A percentile compares a stretch with the other conserved stretches of the same genome.
Evolutionary conservation across 2,888 invertebrate species (phyloP).

Genomic region (Leptopilina myrica): DNA sequence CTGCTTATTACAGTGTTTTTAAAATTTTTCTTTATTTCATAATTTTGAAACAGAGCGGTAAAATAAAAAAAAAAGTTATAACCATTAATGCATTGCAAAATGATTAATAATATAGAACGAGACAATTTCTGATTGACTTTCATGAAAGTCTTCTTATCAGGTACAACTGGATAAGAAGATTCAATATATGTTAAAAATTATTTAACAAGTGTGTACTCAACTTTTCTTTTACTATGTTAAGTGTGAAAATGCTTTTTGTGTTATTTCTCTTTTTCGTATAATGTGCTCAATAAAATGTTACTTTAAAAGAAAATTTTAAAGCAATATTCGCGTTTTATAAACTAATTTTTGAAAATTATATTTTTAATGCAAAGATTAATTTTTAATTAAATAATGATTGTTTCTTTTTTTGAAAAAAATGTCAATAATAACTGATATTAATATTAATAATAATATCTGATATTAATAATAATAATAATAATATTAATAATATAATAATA

Average conservation of each 20-base stretch:
- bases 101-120: not conserved
- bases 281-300: not conserved
- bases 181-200: not conserved
- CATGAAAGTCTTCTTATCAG: not conserved
- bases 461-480: not conserved
- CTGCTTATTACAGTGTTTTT: not conserved
- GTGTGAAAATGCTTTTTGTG: slow-evolving; percentile 8
- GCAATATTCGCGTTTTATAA: slow-evolving; percentile 8
- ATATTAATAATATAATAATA: not conserved
- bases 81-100: not conserved
- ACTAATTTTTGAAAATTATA: not conserved
- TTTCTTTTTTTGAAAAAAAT: not conserved
- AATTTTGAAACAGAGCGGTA: not conserved
- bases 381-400: slow-evolving; percentile 2
- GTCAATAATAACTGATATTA: not conserved
- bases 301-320: not conserved
- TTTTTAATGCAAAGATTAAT: not conserved
- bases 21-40: not conserved
- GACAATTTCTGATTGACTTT: slow-evolving; percentile 8
- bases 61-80: not conserved
- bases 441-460: not conserved
- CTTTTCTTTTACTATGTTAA: not conserved
- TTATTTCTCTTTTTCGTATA: not conserved
- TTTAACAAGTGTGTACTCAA: slow-evolving; percentile 5
- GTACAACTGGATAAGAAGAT: slow-evolving; percentile 4